Percentiles rank a stretch among this genome's conserved stretches.
phyloP scores from a whole-genome alignment of 2,113 vertebrate species.

The Seriola dumerili region DNA sequence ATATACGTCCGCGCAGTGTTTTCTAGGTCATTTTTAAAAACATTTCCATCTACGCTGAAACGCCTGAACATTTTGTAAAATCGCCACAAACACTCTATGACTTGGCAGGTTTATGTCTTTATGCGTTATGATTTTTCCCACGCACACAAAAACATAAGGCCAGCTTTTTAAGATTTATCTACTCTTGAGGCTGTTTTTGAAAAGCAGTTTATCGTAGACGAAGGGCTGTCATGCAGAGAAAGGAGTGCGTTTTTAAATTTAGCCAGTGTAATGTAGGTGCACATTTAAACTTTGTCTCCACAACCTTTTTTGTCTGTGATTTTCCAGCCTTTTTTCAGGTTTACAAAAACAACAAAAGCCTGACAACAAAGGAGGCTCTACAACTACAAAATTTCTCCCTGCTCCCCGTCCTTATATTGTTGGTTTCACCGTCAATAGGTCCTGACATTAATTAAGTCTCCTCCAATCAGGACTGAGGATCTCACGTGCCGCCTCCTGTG shows the following conservation, averaged over 20 bases:
- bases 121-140: too few species aligned
- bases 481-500: background rate
- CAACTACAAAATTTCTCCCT: background rate
- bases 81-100: background rate
- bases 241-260: too few species aligned
- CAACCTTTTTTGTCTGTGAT: background rate
- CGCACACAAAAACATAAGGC: background rate
- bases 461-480: conserved; percentile 22
- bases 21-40: too few species aligned
- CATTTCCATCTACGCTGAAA: too few species aligned
- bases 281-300: too few species aligned
- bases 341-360: background rate
- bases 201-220: too few species aligned
- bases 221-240: too few species aligned
- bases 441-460: conserved; percentile 35
- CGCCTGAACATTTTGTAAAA: background rate
- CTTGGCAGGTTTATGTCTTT: background rate
- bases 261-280: too few species aligned
- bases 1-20: too few species aligned
- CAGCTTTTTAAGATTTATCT: background rate
- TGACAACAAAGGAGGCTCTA: background rate
- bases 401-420: background rate
- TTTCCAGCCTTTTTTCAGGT: background rate
- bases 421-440: conserved; percentile 17
- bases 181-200: background rate